phyloP scores from a whole-genome alignment of 2,113 vertebrate species.

The Sphyrna mokarran region DNA sequence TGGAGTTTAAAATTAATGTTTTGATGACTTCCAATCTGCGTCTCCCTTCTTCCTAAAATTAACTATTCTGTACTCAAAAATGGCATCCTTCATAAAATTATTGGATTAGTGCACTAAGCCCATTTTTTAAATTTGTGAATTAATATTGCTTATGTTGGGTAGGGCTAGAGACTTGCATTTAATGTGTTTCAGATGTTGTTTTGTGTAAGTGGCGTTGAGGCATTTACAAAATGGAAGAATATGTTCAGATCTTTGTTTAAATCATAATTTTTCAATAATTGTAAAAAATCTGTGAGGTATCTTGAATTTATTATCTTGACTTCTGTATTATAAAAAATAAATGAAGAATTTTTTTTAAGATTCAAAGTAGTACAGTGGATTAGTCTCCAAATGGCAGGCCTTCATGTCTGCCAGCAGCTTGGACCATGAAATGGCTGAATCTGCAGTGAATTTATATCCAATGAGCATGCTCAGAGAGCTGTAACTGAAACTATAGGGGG shows the following conservation, averaged over 20 bases:
- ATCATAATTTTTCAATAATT: background rate
- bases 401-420: conserved; percentile 36
- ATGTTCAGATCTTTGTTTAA: background rate
- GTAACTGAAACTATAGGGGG: conserved; percentile 33
- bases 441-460: conserved; percentile 33
- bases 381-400: conserved; percentile 34
- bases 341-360: background rate
- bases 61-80: conserved; percentile 11
- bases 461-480: conserved; percentile 28
- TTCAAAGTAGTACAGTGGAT: conserved; percentile 7
- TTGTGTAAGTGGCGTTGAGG: background rate
- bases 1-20: background rate
- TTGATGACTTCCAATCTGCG: background rate
- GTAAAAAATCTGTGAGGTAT: background rate
- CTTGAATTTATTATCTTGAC: background rate
- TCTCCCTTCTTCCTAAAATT: background rate
- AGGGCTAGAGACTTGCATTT: background rate
- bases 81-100: background rate
- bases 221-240: conserved; percentile 10
- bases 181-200: background rate
- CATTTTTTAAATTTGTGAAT: background rate
- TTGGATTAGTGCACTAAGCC: background rate
- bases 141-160: background rate
- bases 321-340: background rate
- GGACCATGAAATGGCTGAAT: conserved; percentile 37